Evolutionary conservation across 2,888 invertebrate species (phyloP), one percentile per base, ranked within the genome.

Genomic region (Acleris cristana): DNA sequence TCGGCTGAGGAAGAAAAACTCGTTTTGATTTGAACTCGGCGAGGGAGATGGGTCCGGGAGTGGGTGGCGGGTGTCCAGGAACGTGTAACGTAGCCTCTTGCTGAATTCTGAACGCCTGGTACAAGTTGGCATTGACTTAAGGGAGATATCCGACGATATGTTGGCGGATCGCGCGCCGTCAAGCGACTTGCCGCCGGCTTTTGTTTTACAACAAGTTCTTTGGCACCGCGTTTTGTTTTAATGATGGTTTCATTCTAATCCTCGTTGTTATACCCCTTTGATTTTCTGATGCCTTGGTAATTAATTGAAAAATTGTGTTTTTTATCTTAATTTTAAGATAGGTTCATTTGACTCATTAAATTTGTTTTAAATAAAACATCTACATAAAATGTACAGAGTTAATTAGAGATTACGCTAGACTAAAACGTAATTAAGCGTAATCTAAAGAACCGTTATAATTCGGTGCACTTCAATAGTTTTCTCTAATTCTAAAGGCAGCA

Each of bases 91-190:
- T 65, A 73, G 78, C 78, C 82, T 85, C 78, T 85, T 82, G 64
- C 58, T 64, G 51, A 49, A 70, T 82, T 78, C 79, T 89, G 82
- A 34, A 62, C 70, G 77, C 92, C 91, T 92, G 81, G 92, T 92
- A 88, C 83, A 85, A 90, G 86, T 92, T 92, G 92, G 92, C 92
- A 92, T 92, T 92, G 92, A 92, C 87, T 91, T 84, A 83, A 82
- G 82, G 82, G 81, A 87, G 85, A 79, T 78, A 79, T 81, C 77
- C 72, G 76, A 77, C 80, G 83, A 84, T 79, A 81, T 81, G 79
- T 79, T 76, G 79, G 69, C 70, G 77, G 80, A 80, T 80, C 76
- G 73, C 66, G 34, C 26, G 21, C 4, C 21, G 34, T 68, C 68
- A 48, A 30, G 34, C 61, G 45, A 62, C 58, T 58, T 58, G 58